Evolutionary conservation across 1,140 invertebrate genomes (phyloP), one percentile per base, ranked within the genome.

Genomic region (Microplitis mediator): DNA sequence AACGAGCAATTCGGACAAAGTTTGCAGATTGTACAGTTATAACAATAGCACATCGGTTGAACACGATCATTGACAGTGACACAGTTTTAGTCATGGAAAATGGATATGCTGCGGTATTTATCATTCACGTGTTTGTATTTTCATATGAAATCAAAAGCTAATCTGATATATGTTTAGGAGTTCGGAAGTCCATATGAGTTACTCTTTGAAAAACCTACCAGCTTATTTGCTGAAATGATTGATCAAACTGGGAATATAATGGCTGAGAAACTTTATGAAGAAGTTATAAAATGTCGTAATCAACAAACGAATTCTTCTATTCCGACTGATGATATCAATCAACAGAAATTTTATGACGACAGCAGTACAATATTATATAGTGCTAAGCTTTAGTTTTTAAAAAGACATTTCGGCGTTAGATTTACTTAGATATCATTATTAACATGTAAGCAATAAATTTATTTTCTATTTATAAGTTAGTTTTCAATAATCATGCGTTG

Each of bases 121-220:
- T 36, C 50, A 66, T 14, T 35, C 58, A 16, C 32, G 16, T 3
- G 35, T 51, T 60, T 36, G 4, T 16, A 14, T 66, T 65, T 51
- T 61, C 51, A 3, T 65, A 63, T 4, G 69, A 5, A 51, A 62
- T 50, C 31, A n/a, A 61, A 32, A 66, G 32, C n/a, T 61, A n/a
- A 52, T 39, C 91, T 69, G 39, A 61, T 52, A 31, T 45, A 36
- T 34, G 16, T n/a, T n/a, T 66, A 85, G 13, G 94, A 95, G 84
- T 93, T 92, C 80, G 93, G 92, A 66, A 88, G 90, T 71, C 93
- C 94, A 0, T 88, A 91, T 78, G 82, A 87, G 36, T 84, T 95
- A 11, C 82, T 95, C 9, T 86, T 87, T 13, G 68, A 77, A 14
- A 88, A 91, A 35, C 77, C 84, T 0, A 79, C 86, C 2, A 88